Evolutionary conservation across 2,113 vertebrate genomes (phyloP).

Genomic region (Engraulis encrasicolus): DNA sequence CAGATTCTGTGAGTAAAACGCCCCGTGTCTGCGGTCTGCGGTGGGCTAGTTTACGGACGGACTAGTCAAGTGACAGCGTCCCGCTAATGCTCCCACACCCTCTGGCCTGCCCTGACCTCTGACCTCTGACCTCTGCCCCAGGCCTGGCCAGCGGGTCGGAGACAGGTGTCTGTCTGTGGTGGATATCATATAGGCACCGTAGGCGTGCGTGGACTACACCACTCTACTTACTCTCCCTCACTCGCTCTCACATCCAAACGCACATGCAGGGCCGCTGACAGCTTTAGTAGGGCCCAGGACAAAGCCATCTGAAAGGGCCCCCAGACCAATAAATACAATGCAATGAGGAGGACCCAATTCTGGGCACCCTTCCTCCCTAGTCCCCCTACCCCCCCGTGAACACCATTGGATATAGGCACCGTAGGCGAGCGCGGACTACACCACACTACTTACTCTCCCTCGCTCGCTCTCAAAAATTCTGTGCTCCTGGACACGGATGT

Average conservation of each 20-base stretch:
- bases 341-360: too few relatives aligned
- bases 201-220: not conserved
- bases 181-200: constrained; percentile 22
- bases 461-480: too few relatives aligned
- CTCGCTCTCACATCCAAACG: constrained; percentile 14
- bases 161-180: constrained; percentile 69
- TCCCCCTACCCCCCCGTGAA: too few relatives aligned
- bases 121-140: constrained; percentile 56
- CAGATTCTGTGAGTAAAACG: not conserved
- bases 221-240: constrained; percentile 12
- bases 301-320: too few relatives aligned
- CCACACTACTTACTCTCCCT: too few relatives aligned
- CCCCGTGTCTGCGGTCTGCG: not conserved
- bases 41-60: constrained; percentile 25
- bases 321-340: too few relatives aligned
- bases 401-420: too few relatives aligned
- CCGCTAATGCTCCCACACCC: constrained; percentile 67
- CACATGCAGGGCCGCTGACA: too few relatives aligned
- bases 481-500: too few relatives aligned
- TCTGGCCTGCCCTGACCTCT: constrained; percentile 39
- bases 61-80: constrained; percentile 55
- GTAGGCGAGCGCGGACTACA: too few relatives aligned
- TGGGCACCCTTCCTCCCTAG: too few relatives aligned
- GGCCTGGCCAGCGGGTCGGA: constrained; percentile 40
- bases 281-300: too few relatives aligned